phyloP scores from a whole-genome alignment of 2,888 invertebrate species.

The Mechanitis mazaeus region DNA sequence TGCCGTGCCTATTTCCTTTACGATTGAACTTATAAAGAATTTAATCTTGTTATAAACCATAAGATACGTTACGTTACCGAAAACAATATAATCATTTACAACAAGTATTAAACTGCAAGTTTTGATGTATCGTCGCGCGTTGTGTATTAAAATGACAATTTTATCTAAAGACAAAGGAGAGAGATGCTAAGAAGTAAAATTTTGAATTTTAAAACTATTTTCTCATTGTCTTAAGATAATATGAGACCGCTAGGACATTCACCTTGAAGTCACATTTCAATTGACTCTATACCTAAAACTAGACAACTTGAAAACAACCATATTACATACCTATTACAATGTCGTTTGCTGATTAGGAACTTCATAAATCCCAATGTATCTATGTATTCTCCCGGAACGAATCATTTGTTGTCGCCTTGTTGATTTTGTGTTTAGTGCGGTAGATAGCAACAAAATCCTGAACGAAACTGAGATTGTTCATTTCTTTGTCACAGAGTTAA shows the following conservation, averaged over 20 bases:
- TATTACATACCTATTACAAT: slow-evolving; percentile 11
- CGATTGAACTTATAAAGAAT: slow-evolving; percentile 54
- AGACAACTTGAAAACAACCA: slow-evolving; percentile 14
- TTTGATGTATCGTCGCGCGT: slow-evolving; percentile 37
- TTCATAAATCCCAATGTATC: slow-evolving; percentile 24
- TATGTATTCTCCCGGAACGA: slow-evolving; percentile 23
- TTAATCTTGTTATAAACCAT: slow-evolving; percentile 20
- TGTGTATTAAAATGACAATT: slow-evolving; percentile 14
- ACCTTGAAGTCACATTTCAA: slow-evolving; percentile 30
- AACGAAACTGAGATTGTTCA: slow-evolving; percentile 70
- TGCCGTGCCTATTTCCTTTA: slow-evolving; percentile 48
- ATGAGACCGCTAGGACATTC: slow-evolving; percentile 29
- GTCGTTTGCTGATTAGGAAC: slow-evolving; percentile 17
- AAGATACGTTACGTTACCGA: slow-evolving; percentile 9
- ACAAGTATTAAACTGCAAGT: slow-evolving; percentile 58
- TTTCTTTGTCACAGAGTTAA: slow-evolving; percentile 51
- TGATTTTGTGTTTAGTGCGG: slow-evolving; percentile 36
- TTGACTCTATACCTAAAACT: slow-evolving; percentile 13
- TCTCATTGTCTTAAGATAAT: slow-evolving; percentile 31
- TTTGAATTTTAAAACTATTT: slow-evolving; percentile 10
- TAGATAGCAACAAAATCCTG: slow-evolving; percentile 54
- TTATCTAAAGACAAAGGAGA: slow-evolving; percentile 27
- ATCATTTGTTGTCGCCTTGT: slow-evolving; percentile 29
- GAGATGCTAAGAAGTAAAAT: slow-evolving; percentile 8
- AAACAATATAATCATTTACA: slow-evolving; percentile 9